These are phyloP conservation scores for Rhimphoctona megacephalus DNA, from an alignment of 2,888 invertebrate genomes.

Conservation along the genomic window DNA sequence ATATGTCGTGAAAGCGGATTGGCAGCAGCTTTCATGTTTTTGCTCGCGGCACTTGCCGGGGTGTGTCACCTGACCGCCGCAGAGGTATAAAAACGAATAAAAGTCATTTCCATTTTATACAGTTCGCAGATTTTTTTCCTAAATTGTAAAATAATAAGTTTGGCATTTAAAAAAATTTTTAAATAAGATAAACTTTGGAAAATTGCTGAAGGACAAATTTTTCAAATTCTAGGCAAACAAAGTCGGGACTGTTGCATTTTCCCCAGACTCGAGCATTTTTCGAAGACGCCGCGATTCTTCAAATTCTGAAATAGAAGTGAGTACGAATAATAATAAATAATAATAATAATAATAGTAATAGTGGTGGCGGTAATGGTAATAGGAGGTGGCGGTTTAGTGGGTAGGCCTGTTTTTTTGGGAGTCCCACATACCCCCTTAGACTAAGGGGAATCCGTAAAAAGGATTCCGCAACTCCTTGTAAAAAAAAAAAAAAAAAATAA, in stretches of 20 bases:
- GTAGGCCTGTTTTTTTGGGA: too few relatives aligned
- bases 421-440: too few relatives aligned
- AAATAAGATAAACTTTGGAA: too few relatives aligned
- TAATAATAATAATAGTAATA: too few relatives aligned
- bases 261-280: slow-evolving; percentile 52
- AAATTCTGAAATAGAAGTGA: slow-evolving; percentile 39
- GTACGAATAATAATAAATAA: neutral
- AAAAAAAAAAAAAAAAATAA: too few relatives aligned
- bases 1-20: slow-evolving; percentile 51
- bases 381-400: too few relatives aligned
- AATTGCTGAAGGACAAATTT: neutral
- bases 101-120: neutral
- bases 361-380: too few relatives aligned
- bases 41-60: slow-evolving; percentile 41
- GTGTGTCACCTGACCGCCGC: slow-evolving; percentile 58
- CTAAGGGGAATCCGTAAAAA: too few relatives aligned
- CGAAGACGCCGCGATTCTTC: slow-evolving; percentile 7
- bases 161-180: too few relatives aligned
- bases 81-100: slow-evolving; percentile 37
- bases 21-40: slow-evolving; percentile 14
- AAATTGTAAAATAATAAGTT: too few relatives aligned
- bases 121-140: too few relatives aligned
- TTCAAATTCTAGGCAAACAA: slow-evolving; percentile 58
- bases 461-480: too few relatives aligned
- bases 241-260: slow-evolving; percentile 55